A percentile compares a stretch with the other conserved stretches of the same genome.
These are phyloP conservation scores for Colletes collaris DNA, from an alignment of 2,888 invertebrate species.

Conservation along the genomic window DNA sequence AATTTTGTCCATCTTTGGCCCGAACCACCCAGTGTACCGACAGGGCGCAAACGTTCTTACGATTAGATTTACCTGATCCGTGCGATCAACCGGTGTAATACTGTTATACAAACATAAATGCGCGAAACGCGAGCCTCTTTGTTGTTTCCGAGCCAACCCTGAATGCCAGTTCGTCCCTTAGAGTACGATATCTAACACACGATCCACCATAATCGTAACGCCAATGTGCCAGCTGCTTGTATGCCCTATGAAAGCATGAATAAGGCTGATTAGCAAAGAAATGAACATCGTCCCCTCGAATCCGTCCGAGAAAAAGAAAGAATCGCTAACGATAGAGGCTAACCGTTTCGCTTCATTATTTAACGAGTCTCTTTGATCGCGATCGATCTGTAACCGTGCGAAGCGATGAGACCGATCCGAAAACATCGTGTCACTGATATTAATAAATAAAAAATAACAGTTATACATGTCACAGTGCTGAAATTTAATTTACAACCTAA, in stretches of 20 bases:
- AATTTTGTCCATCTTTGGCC: no score
- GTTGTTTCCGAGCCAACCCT: background rate
- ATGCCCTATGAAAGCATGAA: conserved; percentile 79
- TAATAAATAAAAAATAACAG: no score
- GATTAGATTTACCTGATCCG: no score
- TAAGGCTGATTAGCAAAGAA: conserved; percentile 62
- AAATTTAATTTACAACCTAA: no score
- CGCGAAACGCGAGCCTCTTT: no score
- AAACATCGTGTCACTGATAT: no score
- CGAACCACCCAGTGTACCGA: no score
- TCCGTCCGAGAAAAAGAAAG: background rate
- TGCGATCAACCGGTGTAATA: no score
- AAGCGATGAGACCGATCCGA: background rate
- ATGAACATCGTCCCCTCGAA: conserved; percentile 12
- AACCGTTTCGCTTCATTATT: background rate
- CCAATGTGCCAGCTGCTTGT: conserved; percentile 82
- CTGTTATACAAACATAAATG: no score
- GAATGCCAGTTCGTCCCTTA: conserved; percentile 42
- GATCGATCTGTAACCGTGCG: background rate
- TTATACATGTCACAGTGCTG: no score
- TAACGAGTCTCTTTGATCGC: conserved; percentile 9
- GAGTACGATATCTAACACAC: conserved; percentile 52
- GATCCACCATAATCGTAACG: conserved; percentile 54
- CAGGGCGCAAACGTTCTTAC: no score
- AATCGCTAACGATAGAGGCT: background rate